Evolutionary conservation across 1,140 invertebrate species (phyloP).

Genomic region (Scaptomyza pallida): DNA sequence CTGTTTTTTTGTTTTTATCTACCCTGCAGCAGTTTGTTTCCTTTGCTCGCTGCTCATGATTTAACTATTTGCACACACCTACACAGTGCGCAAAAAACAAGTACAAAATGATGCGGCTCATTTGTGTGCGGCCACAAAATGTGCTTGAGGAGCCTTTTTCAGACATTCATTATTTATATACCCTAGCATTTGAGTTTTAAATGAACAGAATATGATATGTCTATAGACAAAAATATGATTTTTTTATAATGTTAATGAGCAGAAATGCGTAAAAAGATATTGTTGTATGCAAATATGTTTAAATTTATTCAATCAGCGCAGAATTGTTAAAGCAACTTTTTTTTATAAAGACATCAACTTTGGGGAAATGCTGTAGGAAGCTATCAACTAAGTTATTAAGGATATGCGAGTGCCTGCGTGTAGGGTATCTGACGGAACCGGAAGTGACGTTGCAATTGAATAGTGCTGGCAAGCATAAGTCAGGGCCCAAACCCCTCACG

Average conservation of each 20-base stretch:
- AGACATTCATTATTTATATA: not conserved
- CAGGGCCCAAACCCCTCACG: slow-evolving; percentile 35
- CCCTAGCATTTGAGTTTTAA: slow-evolving; percentile 1
- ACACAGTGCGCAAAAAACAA: slow-evolving; percentile 4
- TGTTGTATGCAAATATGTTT: not conserved
- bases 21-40: not conserved
- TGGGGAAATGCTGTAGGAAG: not conserved
- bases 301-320: too few relatives aligned
- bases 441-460: slow-evolving; percentile 75
- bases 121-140: slow-evolving; percentile 71
- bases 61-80: slow-evolving; percentile 45
- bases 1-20: slow-evolving; percentile 40
- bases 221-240: not conserved
- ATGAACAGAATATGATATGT: not conserved
- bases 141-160: not conserved
- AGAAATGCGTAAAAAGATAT: not conserved
- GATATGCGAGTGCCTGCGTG: not conserved
- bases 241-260: not conserved
- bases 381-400: not conserved
- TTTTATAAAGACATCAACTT: not conserved
- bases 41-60: slow-evolving; percentile 36
- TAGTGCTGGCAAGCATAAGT: slow-evolving; percentile 48
- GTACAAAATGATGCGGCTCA: slow-evolving; percentile 74
- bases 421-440: slow-evolving; percentile 45
- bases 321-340: not conserved